Evolutionary conservation across 1,140 invertebrate genomes (phyloP), one percentile per base, ranked within the genome.

Genomic region (Drosophila novamexicana): DNA sequence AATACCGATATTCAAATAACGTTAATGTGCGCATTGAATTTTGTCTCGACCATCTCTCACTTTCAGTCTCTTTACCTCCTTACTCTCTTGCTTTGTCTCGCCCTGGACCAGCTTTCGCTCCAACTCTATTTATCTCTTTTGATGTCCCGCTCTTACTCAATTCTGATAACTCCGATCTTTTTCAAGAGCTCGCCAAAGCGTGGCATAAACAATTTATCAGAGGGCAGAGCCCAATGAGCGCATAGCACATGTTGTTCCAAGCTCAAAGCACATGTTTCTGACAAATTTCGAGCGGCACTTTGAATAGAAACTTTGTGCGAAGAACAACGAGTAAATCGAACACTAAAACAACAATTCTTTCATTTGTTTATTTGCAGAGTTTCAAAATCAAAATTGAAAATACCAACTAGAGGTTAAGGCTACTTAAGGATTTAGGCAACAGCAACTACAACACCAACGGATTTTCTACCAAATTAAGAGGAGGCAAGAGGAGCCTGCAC

Each of bases 351-450:
- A 50, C 3, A n/a, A 3, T 37, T 44, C 68, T 37, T 29, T 58
- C 18, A 14, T 22, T 57, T 54, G 6, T 53, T 64, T 77, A 16
- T 22, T 91, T 91, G 50, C 89, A 91, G 89, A 91, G 89, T 90
- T 91, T 91, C 89, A 91, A 90, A 88, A 82, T 89, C 81, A 90
- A 90, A 91, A 91, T 89, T 85, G 81, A 81, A 77, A 88, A 83
- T 91, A 85, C 76, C 85, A 91, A 91, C 67, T 90, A 89, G 81
- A 72, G 68, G 73, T 74, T 91, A 91, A 82, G 86, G 82, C 58
- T 90, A 90, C 57, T 70, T 86, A 86, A 82, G 73, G 75, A 78
- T 75, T 64, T 69, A 83, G 47, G 67, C 59, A 67, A 77, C 75
- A 81, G 52, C 75, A 85, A 85, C 63, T 49, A 73, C 40, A 63